Evolutionary conservation across 2,113 vertebrate genomes (phyloP), one percentile per base, ranked within the genome.

Genomic region (Pyxicephalus adspersus): DNA sequence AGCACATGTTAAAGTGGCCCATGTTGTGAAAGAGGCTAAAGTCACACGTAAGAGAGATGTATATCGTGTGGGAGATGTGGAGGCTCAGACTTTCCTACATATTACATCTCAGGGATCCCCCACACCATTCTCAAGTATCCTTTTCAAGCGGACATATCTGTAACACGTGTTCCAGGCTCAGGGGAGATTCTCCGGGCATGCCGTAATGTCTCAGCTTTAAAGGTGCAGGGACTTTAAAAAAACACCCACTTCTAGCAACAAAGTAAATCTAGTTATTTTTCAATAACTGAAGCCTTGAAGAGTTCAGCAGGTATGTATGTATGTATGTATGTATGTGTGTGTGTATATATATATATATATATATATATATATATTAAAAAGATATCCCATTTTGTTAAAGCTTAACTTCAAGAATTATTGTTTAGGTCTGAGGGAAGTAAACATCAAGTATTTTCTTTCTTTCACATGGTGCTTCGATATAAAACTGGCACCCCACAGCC

Each of bases 121-220:
- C 51, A 15, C 31, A 38, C 28, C 7, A 77, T 16, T 52, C 64
- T 11, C 51, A 54, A 18, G 45, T 54, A 54, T 78, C 25, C 51
- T 23, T 25, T 66, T 23, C 76, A 78, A 28, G 11, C 17, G 20
- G 23, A 51, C 20, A 57, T 20, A n/a, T 60, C 6, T 60, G 68
- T n/a, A 72, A 60, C 68, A 72, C 7, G 57, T 61, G 66, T 80
- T 61, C 6, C 45, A 51, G 15, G 16, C 22, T 28, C 19, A 52
- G 45, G 54, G 65, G 57, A 80, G 23, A 80, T 80, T 71, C 66
- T 71, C 77, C 2, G n/a, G 5, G 57, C 25, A 80, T 71, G 77
- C 20, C 31, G 77, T 63, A 80, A 80, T 80, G 77, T 58, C 38
- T 72, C 25, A 2, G 6, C 6, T 13, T 71, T 51, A 80, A 68